Conservation (phyloP, 2,797 vertebrate genomes). For the Dendrocincla fuliginosa region DNA sequence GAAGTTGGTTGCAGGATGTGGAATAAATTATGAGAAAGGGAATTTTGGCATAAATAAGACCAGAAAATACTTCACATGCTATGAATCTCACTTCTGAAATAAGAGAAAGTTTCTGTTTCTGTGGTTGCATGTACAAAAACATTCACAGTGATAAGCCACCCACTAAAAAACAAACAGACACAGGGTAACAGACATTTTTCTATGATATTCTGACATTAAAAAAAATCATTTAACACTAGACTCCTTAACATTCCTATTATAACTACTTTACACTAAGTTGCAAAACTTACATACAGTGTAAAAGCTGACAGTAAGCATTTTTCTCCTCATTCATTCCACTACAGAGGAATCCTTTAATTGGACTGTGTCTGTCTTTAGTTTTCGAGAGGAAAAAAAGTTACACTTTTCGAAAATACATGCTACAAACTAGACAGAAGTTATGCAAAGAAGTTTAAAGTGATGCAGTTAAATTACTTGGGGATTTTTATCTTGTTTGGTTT, state of each 20-base stretch:
- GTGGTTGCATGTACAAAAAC: neutral
- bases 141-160: neutral
- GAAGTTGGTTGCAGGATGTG: neutral
- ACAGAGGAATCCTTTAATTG: neutral
- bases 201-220: neutral
- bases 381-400: neutral
- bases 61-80: neutral
- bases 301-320: neutral
- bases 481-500: neutral
- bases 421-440: slow-evolving; percentile 27
- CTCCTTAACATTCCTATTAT: neutral
- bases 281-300: neutral
- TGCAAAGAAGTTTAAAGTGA: slow-evolving; percentile 48
- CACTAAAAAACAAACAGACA: neutral
- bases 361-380: neutral
- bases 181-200: neutral
- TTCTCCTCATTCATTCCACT: neutral
- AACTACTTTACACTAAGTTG: neutral
- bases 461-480: neutral
- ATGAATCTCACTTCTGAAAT: neutral
- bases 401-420: neutral
- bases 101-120: neutral
- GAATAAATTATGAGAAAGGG: neutral
- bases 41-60: neutral
- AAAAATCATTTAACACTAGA: neutral